Base-by-base conservation (phyloP, 2,113 vertebrate genomes). In the Dunckerocampus dactyliophorus region DNA sequence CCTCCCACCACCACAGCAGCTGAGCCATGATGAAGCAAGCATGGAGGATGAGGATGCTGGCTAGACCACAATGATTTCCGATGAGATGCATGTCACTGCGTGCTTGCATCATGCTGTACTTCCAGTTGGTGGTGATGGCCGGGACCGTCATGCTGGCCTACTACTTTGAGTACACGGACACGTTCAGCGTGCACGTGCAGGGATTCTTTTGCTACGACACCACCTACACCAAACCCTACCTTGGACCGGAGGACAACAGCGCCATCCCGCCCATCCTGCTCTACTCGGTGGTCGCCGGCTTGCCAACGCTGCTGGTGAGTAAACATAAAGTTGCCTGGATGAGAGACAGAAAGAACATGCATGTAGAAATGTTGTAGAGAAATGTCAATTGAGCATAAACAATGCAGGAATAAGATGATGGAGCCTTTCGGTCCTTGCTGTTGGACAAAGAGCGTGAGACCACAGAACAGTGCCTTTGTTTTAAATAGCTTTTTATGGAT, bases 61-160 rank as follows among this genome's bases (percentile, higher is more conserved):
- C n/a, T 80, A 81, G 83, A 24, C 39, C 64, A 42, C 63, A 71
- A 60, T 34, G 31, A 34, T 34, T 34, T 8, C 31, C 31, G 1
- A 34, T 34, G 31, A 34, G 60, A 59, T 87, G 75, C 80, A 89
- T 90, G 88, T 82, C 81, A 87, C 72, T 77, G 67, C 72, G 72
- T 67, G 65, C 84, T 60, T 84, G 81, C 79, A 89, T 85, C 92
- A 98, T 98, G 95, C 94, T 98, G 85, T 98, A 98, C 89, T 96
- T 98, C 88, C 95, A 98, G 95, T 90, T 95, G 93, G 95, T 98
- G 91, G 96, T 98, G 86, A 95, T 96, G 94, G 95, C 95, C 85
- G 95, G 95, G 88, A 96, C 94, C 71, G 91, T 98, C 90, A 95
- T 98, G 95, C 85, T 97, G 91, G 95, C 95, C 48, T 96, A 96